Conservation (phyloP, 1,140 invertebrate genomes). For the Bicyclus anynana region DNA sequence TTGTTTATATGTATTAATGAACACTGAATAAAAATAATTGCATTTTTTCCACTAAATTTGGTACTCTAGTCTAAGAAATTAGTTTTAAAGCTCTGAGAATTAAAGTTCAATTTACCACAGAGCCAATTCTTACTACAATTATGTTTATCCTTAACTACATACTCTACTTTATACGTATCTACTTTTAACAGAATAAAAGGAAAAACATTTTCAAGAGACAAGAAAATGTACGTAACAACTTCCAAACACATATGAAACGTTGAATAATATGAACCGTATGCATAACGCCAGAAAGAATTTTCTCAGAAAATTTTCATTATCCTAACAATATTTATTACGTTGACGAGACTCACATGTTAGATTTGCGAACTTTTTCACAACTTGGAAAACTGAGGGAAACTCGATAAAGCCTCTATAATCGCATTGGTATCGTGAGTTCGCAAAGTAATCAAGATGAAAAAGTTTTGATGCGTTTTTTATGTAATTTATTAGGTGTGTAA, state of each 20-base stretch:
- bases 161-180: conserved; percentile 9
- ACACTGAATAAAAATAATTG: too few relatives aligned
- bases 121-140: conserved; percentile 54
- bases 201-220: conserved; percentile 15
- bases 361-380: conserved; percentile 18
- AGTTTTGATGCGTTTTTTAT: conserved; percentile 14
- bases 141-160: conserved; percentile 38
- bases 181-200: conserved; percentile 15
- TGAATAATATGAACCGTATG: conserved; percentile 11
- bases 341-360: conserved; percentile 14
- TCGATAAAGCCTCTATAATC: conserved; percentile 12
- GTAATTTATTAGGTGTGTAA: neutral
- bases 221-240: conserved; percentile 7
- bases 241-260: conserved; percentile 7
- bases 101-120: conserved; percentile 41
- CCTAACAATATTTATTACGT: conserved; percentile 16
- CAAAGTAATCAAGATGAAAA: conserved; percentile 14
- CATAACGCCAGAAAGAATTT: conserved; percentile 6
- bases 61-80: too few relatives aligned
- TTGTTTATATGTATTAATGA: too few relatives aligned
- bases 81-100: neutral
- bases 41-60: too few relatives aligned
- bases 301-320: conserved; percentile 2
- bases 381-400: conserved; percentile 8
- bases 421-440: conserved; percentile 9